A percentile compares a stretch with the other conserved stretches of the same genome.
Evolutionary conservation across 1,140 invertebrate genomes (phyloP).

Genomic region (Heliconius hewitsoni): DNA sequence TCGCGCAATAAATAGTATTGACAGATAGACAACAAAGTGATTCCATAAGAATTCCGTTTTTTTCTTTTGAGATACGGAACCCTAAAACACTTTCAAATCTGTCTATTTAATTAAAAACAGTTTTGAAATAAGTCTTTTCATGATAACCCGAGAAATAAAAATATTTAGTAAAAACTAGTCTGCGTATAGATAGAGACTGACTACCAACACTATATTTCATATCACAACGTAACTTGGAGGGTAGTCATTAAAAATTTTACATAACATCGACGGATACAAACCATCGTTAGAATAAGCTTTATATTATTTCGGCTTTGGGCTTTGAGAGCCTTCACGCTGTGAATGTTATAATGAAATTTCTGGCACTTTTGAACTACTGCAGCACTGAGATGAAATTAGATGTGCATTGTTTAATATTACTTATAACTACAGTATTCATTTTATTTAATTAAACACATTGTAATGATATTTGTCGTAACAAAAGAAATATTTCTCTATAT

Average conservation of each 20-base stretch:
- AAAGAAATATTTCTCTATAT: too few species aligned
- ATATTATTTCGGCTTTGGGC: slow-evolving; percentile 34
- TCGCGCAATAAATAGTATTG: too few species aligned
- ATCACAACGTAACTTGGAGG: neutral
- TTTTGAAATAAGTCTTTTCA: too few species aligned
- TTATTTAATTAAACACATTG: neutral
- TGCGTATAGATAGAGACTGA: too few species aligned
- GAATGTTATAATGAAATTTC: slow-evolving; percentile 43
- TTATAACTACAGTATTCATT: slow-evolving; percentile 16
- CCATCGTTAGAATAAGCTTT: slow-evolving; percentile 33
- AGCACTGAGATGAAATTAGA: slow-evolving; percentile 35
- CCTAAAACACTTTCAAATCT: too few species aligned
- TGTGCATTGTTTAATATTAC: slow-evolving; percentile 38
- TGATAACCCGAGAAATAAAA: too few species aligned
- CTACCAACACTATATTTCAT: neutral
- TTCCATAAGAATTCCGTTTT: too few species aligned
- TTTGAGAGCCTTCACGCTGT: slow-evolving; percentile 31
- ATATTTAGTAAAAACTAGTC: too few species aligned
- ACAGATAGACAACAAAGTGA: too few species aligned
- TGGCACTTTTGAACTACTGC: slow-evolving; percentile 41
- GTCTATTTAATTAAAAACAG: too few species aligned
- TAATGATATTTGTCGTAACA: neutral
- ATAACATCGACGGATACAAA: slow-evolving; percentile 11
- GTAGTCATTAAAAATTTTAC: neutral
- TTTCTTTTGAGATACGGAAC: too few species aligned